Evolutionary conservation across 2,888 invertebrate genomes (phyloP).

Genomic region (Anoplius nigerrimus): DNA sequence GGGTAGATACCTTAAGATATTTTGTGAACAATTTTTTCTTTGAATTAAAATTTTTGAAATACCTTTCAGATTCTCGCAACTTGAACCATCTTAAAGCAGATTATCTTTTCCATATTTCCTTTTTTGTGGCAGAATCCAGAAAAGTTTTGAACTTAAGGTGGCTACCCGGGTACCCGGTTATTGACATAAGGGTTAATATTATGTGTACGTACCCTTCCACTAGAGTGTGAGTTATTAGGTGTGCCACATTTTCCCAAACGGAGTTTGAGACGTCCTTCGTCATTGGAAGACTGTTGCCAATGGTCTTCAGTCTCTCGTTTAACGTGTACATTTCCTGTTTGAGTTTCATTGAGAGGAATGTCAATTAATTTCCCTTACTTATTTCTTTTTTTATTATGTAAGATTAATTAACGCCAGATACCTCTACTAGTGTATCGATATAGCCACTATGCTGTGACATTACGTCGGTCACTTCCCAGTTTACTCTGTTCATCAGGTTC

Average conservation of each 20-base stretch:
- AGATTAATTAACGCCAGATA: constrained; percentile 64
- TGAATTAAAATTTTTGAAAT: too few relatives aligned
- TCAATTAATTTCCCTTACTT: neutral
- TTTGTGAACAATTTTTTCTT: too few relatives aligned
- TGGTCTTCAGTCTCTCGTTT: constrained; percentile 85
- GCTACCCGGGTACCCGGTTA: too few relatives aligned
- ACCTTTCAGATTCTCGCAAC: too few relatives aligned
- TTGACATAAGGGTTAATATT: constrained; percentile 19
- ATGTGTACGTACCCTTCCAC: constrained; percentile 87
- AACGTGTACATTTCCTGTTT: constrained; percentile 84
- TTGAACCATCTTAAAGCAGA: too few relatives aligned
- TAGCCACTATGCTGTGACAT: constrained; percentile 96
- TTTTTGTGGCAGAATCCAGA: too few relatives aligned
- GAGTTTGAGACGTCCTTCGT: constrained; percentile 82
- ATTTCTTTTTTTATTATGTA: neutral
- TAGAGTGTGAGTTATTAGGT: constrained; percentile 89
- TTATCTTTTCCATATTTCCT: too few relatives aligned
- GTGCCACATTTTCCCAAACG: constrained; percentile 92
- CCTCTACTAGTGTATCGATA: constrained; percentile 84
- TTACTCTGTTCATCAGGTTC: constrained; percentile 92
- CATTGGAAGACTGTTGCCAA: constrained; percentile 83
- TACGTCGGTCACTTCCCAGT: constrained; percentile 96
- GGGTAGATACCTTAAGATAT: too few relatives aligned
- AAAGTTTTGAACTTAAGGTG: too few relatives aligned
- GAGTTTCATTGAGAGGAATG: neutral